Percentiles rank a stretch among this genome's conserved stretches.
These are phyloP conservation scores for Puntigrus tetrazona DNA, from an alignment of 2,113 vertebrate species.

Conservation along the genomic window DNA sequence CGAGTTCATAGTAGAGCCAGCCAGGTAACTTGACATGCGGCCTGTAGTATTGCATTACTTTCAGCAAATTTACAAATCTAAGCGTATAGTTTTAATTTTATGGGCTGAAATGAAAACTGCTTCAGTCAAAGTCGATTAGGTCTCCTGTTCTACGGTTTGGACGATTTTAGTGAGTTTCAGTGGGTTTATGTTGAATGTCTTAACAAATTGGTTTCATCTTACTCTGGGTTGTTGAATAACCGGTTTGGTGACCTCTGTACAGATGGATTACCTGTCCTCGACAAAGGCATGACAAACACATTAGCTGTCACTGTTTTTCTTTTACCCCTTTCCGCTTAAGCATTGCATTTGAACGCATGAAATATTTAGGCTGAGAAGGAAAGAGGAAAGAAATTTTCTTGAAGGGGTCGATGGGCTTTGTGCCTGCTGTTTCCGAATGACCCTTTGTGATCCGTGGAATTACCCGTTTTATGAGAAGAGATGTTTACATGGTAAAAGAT, in stretches of 20 bases:
- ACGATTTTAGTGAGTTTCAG: background rate
- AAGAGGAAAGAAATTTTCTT: background rate
- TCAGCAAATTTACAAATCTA: background rate
- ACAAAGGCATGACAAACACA: background rate
- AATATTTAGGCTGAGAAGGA: background rate
- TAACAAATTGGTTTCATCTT: slow-evolving; percentile 28
- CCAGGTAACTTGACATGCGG: background rate
- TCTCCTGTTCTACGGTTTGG: background rate
- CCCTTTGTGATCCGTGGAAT: background rate
- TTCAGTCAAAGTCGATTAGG: background rate
- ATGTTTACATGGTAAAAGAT: background rate
- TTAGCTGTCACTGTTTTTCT: background rate
- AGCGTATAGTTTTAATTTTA: background rate
- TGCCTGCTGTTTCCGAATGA: background rate
- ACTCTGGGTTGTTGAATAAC: slow-evolving; percentile 46
- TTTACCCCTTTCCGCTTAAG: background rate
- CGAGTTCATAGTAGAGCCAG: background rate
- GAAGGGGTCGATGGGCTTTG: background rate
- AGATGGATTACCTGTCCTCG: background rate
- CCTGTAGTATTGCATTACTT: background rate
- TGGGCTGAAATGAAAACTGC: background rate
- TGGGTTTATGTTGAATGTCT: background rate
- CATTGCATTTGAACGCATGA: background rate
- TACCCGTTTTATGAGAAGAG: background rate
- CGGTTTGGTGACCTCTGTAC: slow-evolving; percentile 43